These are phyloP conservation scores for Gobionotothen gibberifrons DNA, from an alignment of 2,797 vertebrate genomes.

Conservation along the genomic window DNA sequence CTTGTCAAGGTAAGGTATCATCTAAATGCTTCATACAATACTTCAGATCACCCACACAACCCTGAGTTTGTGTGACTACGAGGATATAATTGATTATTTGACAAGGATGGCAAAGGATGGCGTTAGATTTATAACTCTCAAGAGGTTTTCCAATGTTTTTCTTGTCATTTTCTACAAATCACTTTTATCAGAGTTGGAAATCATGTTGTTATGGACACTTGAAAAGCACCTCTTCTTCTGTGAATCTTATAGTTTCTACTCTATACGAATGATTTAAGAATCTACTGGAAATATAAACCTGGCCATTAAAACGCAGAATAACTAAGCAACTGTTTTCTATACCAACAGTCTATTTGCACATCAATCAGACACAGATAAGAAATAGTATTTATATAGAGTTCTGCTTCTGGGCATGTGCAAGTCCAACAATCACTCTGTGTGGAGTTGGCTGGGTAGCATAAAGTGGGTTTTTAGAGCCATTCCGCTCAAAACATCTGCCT, in stretches of 20 bases:
- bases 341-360: neutral
- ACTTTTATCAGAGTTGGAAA: neutral
- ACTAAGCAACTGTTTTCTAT: too few species aligned
- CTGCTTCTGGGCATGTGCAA: too few species aligned
- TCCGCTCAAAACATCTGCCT: neutral
- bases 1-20: constrained; percentile 90
- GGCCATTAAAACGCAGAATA: neutral
- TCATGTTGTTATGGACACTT: neutral
- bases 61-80: neutral
- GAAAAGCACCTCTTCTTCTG: neutral
- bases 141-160: neutral
- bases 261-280: too few species aligned
- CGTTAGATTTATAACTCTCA: too few species aligned
- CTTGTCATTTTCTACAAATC: neutral
- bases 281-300: neutral
- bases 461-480: neutral
- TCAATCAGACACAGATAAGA: neutral
- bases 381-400: neutral
- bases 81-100: neutral
- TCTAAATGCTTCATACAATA: neutral
- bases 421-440: too few species aligned
- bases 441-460: neutral
- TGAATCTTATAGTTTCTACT: neutral
- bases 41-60: neutral
- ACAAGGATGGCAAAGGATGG: neutral